Base-by-base conservation (phyloP, 2,113 vertebrate genomes). In the Phasianus colchicus region DNA sequence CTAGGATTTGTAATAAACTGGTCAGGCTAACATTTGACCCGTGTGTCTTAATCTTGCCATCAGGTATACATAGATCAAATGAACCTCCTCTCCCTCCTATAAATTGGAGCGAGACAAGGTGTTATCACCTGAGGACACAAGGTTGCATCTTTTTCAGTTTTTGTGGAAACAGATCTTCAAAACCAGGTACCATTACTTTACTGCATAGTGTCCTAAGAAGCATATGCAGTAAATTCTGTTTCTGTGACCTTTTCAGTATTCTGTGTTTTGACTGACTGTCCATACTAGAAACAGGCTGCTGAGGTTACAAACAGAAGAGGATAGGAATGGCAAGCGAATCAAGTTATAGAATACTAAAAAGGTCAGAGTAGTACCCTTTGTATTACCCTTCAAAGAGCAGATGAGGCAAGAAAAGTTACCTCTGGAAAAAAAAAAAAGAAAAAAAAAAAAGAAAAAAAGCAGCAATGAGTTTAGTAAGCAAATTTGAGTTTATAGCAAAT, bases 181-280 rank as follows among this genome's bases (percentile, higher is more conserved):
- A 94, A 95, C 34, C 67, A 86, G 70, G 88, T 93, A 96, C 78
- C 38, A 81, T 92, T 90, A 87, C 76, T 83, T 93, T 95, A 95
- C 90, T 96, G 90, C 48, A 71, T 42, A 38, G 38, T 40, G 69
- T 96, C 73, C 84, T 89, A 55, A 94, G 91, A 94, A 97, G 85
- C 38, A 90, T 73, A 80, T 83, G 79, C 89, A 94, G 89, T 91
- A 95, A 89, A 93, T 95, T 92, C 43, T 75, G 81, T 42, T 86
- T 63, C 71, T 86, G 58, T 98, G 97, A 98, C 97, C 97, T 98
- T 98, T 98, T 98, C 92, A 96, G 29, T 96, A 96, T 96, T 97
- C 95, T 92, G 50, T 79, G 74, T 96, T 97, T 97, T 98, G 96
- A 97, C 92, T 96, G 92, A 94, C 84, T 97, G 97, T 97, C 97